Base-by-base conservation (phyloP, 1,140 invertebrate genomes). In the Drosophila triauraria region DNA sequence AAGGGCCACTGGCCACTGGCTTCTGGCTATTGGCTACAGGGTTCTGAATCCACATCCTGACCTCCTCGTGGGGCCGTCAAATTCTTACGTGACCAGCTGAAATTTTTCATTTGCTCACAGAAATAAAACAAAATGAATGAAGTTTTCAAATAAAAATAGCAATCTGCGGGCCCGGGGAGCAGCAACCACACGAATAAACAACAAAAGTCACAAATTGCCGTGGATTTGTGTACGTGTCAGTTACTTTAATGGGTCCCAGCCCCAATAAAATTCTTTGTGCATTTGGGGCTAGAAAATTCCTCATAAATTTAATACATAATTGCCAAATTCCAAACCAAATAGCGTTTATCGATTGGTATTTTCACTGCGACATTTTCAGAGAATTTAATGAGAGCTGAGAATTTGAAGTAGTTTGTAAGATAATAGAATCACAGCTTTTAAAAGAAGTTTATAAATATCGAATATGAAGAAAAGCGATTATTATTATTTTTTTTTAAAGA, bases 81-180 rank as follows among this genome's bases (percentile, higher is more conserved):
- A 61, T 71, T 75, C 75, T 65, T 88, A 88, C 84, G 84, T 88
- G 84, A 88, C 84, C 85, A 69, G 68, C 80, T 83, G 47, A 80
- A 82, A 83, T 78, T 83, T 80, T 87, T 87, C 74, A 90, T 90
- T 81, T 84, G 58, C 30, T 69, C 69, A 71, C 58, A 70, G 48
- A 75, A 87, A 87, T 83, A 80, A 88, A 83, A 70, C 53, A 82
- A 80, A 88, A 88, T 88, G 85, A 84, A 84, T 88, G 76, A 88
- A 87, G 77, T 87, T 87, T 87, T 87, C 84, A 88, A 90, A 87
- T 87, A 87, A 87, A 86, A 88, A 80, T 70, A 53, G 76, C 84
- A 88, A 88, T 87, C 80, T 90, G 53, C 60, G 42, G 32, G 42
- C 15, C 43, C 38, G 53, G 59, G 40, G 71, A 46, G 23, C 35